Evolutionary conservation across 2,888 invertebrate species (phyloP).

Genomic region (Lymantria dispar): DNA sequence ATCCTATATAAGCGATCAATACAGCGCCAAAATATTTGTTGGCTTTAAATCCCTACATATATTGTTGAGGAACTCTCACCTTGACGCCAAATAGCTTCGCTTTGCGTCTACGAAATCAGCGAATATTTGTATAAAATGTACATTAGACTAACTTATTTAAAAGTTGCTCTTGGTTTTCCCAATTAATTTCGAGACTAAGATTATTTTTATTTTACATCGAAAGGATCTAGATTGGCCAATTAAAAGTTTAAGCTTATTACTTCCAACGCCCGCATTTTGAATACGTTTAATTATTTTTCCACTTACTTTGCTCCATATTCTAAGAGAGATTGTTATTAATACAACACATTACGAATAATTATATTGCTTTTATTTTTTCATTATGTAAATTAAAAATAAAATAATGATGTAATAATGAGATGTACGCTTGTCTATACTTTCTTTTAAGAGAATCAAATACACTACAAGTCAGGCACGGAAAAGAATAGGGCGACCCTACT

Average conservation of each 20-base stretch:
- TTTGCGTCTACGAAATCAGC: conserved; percentile 10
- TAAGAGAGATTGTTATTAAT: neutral
- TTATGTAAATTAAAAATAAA: too few relatives aligned
- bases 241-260: conserved; percentile 54
- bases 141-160: conserved; percentile 22
- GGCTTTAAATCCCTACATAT: neutral
- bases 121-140: conserved; percentile 15
- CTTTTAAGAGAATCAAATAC: too few relatives aligned
- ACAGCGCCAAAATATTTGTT: neutral
- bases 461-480: too few relatives aligned
- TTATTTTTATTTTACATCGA: conserved; percentile 20
- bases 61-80: neutral
- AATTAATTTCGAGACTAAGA: conserved; percentile 35
- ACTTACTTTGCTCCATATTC: conserved; percentile 24
- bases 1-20: neutral
- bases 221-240: conserved; percentile 48
- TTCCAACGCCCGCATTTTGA: conserved; percentile 41
- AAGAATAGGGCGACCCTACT: too few relatives aligned
- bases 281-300: conserved; percentile 50
- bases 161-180: conserved; percentile 29
- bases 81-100: neutral
- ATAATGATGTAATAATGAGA: too few relatives aligned
- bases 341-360: neutral
- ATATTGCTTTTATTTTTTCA: too few relatives aligned
- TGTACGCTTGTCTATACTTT: too few relatives aligned